Evolutionary conservation across 2,797 vertebrate genomes (phyloP).

Genomic region (Valencia hispanica): DNA sequence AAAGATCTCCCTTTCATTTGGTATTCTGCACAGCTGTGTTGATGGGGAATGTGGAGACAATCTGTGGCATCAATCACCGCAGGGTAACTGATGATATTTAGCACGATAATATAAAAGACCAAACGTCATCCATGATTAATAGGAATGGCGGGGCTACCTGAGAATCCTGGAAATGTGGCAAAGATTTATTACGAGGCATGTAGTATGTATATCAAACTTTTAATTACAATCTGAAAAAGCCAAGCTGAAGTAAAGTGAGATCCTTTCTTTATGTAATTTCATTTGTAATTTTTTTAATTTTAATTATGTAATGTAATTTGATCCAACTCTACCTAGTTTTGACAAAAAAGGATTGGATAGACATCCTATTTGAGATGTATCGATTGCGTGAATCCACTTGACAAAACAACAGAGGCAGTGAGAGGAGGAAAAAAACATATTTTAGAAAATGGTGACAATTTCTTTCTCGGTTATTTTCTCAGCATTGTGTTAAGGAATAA

Average conservation of each 20-base stretch:
- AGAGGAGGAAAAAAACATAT: not conserved
- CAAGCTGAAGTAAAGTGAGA: not conserved
- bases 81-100: conserved; percentile 44
- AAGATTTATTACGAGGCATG: conserved; percentile 29
- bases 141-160: conserved; percentile 34
- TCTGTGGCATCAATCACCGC: conserved; percentile 52
- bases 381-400: not conserved
- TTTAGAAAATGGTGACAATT: not conserved
- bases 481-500: not conserved
- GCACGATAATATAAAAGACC: conserved; percentile 55
- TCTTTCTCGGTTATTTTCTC: not conserved
- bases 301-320: no score
- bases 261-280: not conserved
- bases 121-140: conserved; percentile 57
- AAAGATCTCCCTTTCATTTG: conserved; percentile 38
- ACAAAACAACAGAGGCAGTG: not conserved
- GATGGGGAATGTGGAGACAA: conserved; percentile 22
- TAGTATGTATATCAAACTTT: not conserved
- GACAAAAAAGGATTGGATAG: not conserved
- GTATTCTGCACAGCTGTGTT: conserved; percentile 21
- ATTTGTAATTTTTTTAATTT: no score
- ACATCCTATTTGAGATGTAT: not conserved
- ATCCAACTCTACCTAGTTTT: not conserved
- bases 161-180: conserved; percentile 37
- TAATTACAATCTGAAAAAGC: not conserved